Evolutionary conservation across 2,113 vertebrate genomes (phyloP), one percentile per base, ranked within the genome.

Genomic region (Epinephelus moara): DNA sequence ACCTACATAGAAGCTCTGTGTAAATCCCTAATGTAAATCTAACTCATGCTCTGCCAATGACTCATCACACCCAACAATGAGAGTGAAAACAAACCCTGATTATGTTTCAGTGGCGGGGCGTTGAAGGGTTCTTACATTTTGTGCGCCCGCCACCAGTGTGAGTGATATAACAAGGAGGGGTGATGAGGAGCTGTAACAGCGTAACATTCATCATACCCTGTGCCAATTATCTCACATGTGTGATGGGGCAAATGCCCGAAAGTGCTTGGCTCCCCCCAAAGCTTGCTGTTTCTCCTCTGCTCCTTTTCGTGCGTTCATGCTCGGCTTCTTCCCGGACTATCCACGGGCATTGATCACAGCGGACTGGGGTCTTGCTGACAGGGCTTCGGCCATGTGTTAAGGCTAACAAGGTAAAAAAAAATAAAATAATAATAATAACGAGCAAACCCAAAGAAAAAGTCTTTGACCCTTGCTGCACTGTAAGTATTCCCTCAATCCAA

Each of bases 321-420:
- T 93, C 53, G 70, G 85, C 77, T 92, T 90, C 88, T 62, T 81
- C 78, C 85, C 52, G 11, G 47, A 64, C 82, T 42, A 67, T 88
- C 85, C 87, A 40, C 59, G 50, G 67, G 76, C 89, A 92, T 90
- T 86, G 93, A 94, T 93, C 89, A 88, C 63, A 66, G 62, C 64
- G 42, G 12, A 56, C 71, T 11, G 42, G 68, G 80, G 74, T 68
- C 79, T 83, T 71, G 82, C 84, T 82, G 88, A 88, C 90, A 81
- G 72, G 86, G 77, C 82, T 82, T 82, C 37, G 61, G 66, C 90
- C 82, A 33, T 45, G 79, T 90, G 85, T 90, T 92, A 62, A 85
- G 85, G 85, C 89, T 94, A 95, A 95, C 92, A 94, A 95, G 94
- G 92, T 92, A 90, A 93, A 92, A 75, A 92, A 91, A 37, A 30